These are phyloP conservation scores for Amblyopsis hoosieri DNA, from an alignment of 2,797 vertebrate genomes.

Conservation along the genomic window DNA sequence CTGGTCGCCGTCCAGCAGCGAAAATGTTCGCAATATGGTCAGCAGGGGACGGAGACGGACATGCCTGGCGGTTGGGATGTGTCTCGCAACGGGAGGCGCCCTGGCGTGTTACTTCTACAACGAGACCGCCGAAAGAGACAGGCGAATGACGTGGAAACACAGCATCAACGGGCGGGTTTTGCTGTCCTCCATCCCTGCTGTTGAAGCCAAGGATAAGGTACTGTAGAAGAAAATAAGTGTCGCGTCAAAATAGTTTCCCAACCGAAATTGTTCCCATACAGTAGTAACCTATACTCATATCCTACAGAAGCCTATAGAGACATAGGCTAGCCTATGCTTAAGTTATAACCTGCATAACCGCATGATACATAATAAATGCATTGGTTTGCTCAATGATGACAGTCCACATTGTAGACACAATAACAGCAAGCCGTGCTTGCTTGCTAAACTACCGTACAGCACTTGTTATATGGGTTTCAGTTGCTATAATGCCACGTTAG, in stretches of 20 bases:
- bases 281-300: no score
- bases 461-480: neutral
- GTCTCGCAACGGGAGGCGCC: slow-evolving; percentile 70
- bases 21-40: slow-evolving; percentile 27
- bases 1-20: slow-evolving; percentile 39
- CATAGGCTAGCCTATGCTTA: no score
- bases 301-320: no score
- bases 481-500: slow-evolving; percentile 9
- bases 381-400: no score
- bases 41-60: slow-evolving; percentile 24
- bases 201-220: slow-evolving; percentile 80
- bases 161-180: slow-evolving; percentile 49
- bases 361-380: no score
- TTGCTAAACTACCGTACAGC: no score
- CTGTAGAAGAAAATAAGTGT: slow-evolving; percentile 1
- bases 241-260: no score
- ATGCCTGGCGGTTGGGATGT: slow-evolving; percentile 56
- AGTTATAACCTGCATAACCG: no score
- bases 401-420: no score
- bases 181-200: slow-evolving; percentile 67
- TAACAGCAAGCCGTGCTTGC: no score
- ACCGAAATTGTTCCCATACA: no score
- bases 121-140: slow-evolving; percentile 41
- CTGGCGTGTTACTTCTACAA: slow-evolving; percentile 65
- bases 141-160: slow-evolving; percentile 52